phyloP scores from a whole-genome alignment of 2,888 invertebrate genomes.

The Drosophila trichaetosa region DNA sequence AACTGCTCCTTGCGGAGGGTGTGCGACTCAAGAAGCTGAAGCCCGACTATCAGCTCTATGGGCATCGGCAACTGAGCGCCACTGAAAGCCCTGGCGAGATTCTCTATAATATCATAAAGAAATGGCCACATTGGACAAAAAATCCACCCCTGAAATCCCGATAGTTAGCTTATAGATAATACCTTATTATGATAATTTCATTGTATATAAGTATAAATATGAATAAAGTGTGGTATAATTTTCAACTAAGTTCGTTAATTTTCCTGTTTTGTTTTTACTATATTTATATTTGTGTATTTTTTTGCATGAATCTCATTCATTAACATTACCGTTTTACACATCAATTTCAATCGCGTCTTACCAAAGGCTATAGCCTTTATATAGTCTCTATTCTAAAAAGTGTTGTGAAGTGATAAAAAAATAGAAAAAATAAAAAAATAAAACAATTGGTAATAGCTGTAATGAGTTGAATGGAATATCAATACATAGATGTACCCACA shows the following conservation, averaged over 20 bases:
- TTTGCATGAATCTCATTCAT: not conserved
- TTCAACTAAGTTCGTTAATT: not conserved
- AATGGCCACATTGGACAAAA: constrained; percentile 88
- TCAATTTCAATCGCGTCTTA: constrained; percentile 24
- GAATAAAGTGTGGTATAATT: constrained; percentile 28
- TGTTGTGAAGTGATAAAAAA: constrained; percentile 45
- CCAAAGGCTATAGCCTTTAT: not conserved
- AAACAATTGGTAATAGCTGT: constrained; percentile 25
- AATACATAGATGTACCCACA: constrained; percentile 4
- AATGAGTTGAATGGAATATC: constrained; percentile 82
- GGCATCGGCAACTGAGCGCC: constrained; percentile 88
- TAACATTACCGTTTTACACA: constrained; percentile 5
- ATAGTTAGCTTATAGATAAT: constrained; percentile 8
- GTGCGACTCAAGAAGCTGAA: constrained; percentile 87
- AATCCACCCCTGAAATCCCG: constrained; percentile 1
- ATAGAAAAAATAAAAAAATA: not conserved
- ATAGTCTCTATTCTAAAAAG: constrained; percentile 16
- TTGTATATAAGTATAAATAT: constrained; percentile 15
- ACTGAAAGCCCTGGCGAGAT: constrained; percentile 90
- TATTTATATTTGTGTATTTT: not conserved
- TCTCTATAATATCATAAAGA: constrained; percentile 88
- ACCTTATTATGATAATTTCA: constrained; percentile 3
- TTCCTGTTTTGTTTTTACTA: not conserved
- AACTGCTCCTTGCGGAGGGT: constrained; percentile 88
- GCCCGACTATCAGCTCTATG: constrained; percentile 88